Base-by-base conservation (phyloP, 2,113 vertebrate genomes). In the Monopterus albus region DNA sequence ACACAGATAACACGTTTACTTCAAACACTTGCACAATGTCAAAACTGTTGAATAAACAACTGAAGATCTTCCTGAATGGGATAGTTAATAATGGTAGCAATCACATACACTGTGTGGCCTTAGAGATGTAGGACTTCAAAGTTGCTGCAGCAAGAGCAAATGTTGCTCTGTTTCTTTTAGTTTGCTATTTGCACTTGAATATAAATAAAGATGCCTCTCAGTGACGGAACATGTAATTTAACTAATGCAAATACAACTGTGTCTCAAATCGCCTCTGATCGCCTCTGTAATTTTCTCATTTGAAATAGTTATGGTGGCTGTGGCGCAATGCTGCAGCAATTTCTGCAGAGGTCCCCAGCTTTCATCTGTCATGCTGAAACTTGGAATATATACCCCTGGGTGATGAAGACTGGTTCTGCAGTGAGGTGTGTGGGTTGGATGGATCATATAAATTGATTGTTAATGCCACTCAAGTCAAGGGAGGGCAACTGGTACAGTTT, bases 371-470 rank as follows among this genome's bases (percentile, higher is more conserved):
- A 81, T 21, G 67, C 74, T 66, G 55, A 57, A 72, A 83, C 55
- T 65, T 10, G 47, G 72, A 76, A 79, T 73, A 15, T 79, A 78
- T 69, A 70, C 72, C 75, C 60, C 62, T 53, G 40, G 66, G 76
- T 88, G 83, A 88, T 87, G 77, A 83, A 82, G 78, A 70, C 86
- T 35, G 49, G 75, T 63, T 87, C 76, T 71, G 63, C 74, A 75
- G 74, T 5, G 20, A 78, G 63, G 73, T 69, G 57, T 79, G 78
- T 39, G 64, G 56, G 57, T 76, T 42, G 60, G 60, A 84, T 88
- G 76, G 72, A 84, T 87, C 75, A 76, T 84, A 87, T 79, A 79
- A 88, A 88, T 88, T 79, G 75, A 84, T 83, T 75, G 65, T 67
- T 75, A 53, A 63, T 59, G 80, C 67, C 61, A 55, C 70, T 62